A percentile compares a stretch with the other conserved stretches of the same genome.
phyloP scores from a whole-genome alignment of 1,140 invertebrate genomes.

The Aleiodes sp. region DNA sequence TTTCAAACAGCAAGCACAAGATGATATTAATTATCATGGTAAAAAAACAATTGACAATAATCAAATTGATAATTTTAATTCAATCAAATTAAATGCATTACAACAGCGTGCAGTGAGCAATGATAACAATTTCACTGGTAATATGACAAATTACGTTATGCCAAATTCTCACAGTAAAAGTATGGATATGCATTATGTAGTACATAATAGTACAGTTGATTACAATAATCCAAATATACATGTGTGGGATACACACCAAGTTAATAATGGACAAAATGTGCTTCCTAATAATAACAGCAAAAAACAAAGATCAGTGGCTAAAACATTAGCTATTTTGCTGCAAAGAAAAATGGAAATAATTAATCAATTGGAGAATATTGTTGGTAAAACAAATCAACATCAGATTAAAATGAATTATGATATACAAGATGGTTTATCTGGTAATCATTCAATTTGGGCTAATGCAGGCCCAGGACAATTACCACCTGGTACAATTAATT shows the following conservation, averaged over 20 bases:
- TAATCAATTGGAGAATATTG: conserved; percentile 73
- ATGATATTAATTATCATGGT: conserved; percentile 52
- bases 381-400: conserved; percentile 67
- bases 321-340: conserved; percentile 71
- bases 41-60: conserved; percentile 53
- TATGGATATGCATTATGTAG: conserved; percentile 57
- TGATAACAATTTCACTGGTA: conserved; percentile 58
- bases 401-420: conserved; percentile 61
- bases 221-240: conserved; percentile 54
- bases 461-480: conserved; percentile 54
- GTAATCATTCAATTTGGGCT: conserved; percentile 64
- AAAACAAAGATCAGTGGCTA: conserved; percentile 66
- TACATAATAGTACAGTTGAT: conserved; percentile 54
- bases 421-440: conserved; percentile 55
- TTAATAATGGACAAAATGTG: conserved; percentile 50
- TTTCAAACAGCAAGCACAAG: conserved; percentile 58
- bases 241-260: conserved; percentile 58
- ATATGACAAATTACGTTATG: conserved; percentile 55
- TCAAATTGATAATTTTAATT: conserved; percentile 52
- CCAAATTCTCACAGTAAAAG: conserved; percentile 54
- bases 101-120: conserved; percentile 52
- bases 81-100: conserved; percentile 47
- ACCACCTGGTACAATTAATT: conserved; percentile 52
- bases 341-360: conserved; percentile 75
- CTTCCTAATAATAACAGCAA: conserved; percentile 50